Conservation (phyloP, 2,113 vertebrate species). For the Oreochromis niloticus region DNA sequence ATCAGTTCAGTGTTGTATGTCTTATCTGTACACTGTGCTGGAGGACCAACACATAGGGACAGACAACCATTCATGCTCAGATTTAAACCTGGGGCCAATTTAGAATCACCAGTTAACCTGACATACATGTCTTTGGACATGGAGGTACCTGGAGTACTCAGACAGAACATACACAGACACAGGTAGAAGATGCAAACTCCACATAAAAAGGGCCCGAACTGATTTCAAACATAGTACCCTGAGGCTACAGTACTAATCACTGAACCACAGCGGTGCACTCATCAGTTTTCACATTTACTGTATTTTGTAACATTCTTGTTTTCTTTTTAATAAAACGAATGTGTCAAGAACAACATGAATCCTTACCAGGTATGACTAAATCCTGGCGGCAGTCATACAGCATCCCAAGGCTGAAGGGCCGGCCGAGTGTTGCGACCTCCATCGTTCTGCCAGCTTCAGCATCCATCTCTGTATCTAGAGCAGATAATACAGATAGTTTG, state of each 20-base stretch:
- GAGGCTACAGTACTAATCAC: neutral
- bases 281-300: neutral
- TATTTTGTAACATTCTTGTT: neutral
- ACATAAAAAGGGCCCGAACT: neutral
- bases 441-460: neutral
- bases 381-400: constrained; percentile 39
- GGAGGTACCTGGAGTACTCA: too few species aligned
- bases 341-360: neutral
- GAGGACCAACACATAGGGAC: neutral
- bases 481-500: neutral
- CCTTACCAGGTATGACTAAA: constrained; percentile 24
- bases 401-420: constrained; percentile 38
- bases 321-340: neutral
- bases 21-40: neutral
- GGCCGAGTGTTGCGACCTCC: neutral
- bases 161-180: too few species aligned
- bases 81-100: neutral
- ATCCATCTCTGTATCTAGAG: neutral
- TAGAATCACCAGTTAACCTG: neutral
- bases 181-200: neutral
- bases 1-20: neutral
- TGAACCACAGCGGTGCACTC: neutral
- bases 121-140: neutral
- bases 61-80: neutral
- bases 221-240: rapidly evolving